phyloP scores from a whole-genome alignment of 1,140 invertebrate genomes.

The Panagrolaimus sp. region DNA sequence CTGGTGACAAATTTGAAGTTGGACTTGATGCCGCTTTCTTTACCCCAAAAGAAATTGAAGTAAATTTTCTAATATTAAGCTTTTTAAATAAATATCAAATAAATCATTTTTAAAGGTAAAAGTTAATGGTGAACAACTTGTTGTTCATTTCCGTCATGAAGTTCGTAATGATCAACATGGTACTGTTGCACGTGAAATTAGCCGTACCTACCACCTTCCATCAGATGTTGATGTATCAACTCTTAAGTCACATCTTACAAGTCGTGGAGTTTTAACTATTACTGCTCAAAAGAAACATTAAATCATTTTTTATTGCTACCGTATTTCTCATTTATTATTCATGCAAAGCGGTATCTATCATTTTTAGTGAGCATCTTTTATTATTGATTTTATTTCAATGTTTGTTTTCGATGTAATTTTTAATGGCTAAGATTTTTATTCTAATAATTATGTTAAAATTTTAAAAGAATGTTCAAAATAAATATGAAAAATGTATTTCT shows the following conservation, averaged over 20 bases:
- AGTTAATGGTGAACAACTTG: slow-evolving; percentile 47
- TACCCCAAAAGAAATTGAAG: slow-evolving; percentile 54
- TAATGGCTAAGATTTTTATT: too few species aligned
- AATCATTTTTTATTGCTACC: slow-evolving; percentile 15
- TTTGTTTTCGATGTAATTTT: too few species aligned
- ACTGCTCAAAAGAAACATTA: slow-evolving; percentile 49
- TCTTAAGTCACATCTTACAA: slow-evolving; percentile 49
- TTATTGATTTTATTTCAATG: too few species aligned
- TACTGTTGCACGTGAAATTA: slow-evolving; percentile 49
- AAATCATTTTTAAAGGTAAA: slow-evolving; percentile 34
- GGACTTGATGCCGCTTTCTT: slow-evolving; percentile 55
- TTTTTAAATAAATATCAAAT: background rate
- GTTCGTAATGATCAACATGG: slow-evolving; percentile 51
- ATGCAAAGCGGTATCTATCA: too few species aligned
- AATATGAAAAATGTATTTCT: too few species aligned
- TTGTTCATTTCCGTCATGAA: slow-evolving; percentile 55
- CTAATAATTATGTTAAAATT: too few species aligned
- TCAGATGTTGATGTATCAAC: slow-evolving; percentile 49
- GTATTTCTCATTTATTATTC: too few species aligned
- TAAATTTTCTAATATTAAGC: background rate
- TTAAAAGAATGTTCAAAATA: too few species aligned
- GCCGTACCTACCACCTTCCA: slow-evolving; percentile 47
- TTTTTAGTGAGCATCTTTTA: too few species aligned
- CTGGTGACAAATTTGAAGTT: slow-evolving; percentile 53
- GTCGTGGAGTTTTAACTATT: slow-evolving; percentile 45